Evolutionary conservation across 2,888 invertebrate genomes (phyloP), one percentile per base, ranked within the genome.

Genomic region (Maniola hyperantus): DNA sequence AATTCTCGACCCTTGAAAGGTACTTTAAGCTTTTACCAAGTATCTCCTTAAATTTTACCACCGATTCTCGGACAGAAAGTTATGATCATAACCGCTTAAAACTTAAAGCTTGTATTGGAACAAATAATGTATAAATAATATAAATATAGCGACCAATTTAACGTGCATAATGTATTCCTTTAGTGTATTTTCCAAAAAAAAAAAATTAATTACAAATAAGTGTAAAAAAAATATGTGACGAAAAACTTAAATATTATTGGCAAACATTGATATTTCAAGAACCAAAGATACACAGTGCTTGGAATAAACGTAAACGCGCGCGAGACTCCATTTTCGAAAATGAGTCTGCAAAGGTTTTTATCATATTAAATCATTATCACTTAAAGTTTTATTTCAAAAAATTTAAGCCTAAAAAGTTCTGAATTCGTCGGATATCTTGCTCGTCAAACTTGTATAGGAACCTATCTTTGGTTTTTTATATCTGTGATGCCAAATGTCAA

Each of bases 131-230:
- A 42, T 57, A 65, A 65, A 50, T 58, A 42, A 57, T 64, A 55
- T 42, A 48, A 34, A 57, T 68, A 65, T 34, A 63, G 60, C 48
- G 72, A 71, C 72, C 72, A 71, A 71, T 68, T 66, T 62, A 62
- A 57, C 58, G 63, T 68, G 65, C 54, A 65, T 26, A 71, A 67
- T 67, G 26, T 59, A 65, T 61, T 55, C 44, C 42, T 59, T 48
- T 63, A 69, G 60, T 63, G 65, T 69, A 65, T 71, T 68, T 70
- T 67, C 65, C 55, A 64, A 62, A 71, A 61, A 48, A 42, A n/a
- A 42, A 20, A 39, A 10, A 42, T 42, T 42, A 39, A 42, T 20
- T 42, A 39, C 57, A 42, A 57, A 42, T 26, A 42, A 42, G 11
- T 57, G 57, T 57, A 20, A 10, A 53, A 10, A 53, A 36, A 18